Percentiles rank a stretch among this genome's conserved stretches.
These are phyloP conservation scores for Esperia sulphurella DNA, from an alignment of 2,888 invertebrate genomes.

Conservation along the genomic window DNA sequence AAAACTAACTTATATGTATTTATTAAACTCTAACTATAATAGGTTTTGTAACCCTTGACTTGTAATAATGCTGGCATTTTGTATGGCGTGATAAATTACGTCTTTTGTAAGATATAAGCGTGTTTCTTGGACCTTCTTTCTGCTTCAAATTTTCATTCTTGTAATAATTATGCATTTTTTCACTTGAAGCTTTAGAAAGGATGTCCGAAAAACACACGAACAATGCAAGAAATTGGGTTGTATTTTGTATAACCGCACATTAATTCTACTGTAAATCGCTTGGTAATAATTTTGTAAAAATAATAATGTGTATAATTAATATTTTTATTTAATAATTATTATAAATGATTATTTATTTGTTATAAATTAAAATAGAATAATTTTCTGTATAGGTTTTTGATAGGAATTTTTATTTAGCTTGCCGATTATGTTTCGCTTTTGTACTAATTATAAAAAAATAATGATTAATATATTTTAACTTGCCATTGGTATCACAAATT, in stretches of 20 bases:
- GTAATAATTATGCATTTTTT: not conserved
- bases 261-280: constrained; percentile 45
- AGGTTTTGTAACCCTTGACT: too few relatives aligned
- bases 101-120: not conserved
- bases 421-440: constrained; percentile 52
- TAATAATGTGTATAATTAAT: constrained; percentile 53
- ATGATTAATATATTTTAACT: constrained; percentile 26
- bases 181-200: not conserved
- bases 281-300: constrained; percentile 42
- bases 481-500: constrained; percentile 63
- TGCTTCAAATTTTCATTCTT: not conserved
- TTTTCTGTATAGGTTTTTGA: constrained; percentile 46
- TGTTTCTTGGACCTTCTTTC: not conserved
- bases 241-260: constrained; percentile 27
- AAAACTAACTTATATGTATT: too few relatives aligned
- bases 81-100: not conserved
- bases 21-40: too few relatives aligned
- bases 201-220: not conserved
- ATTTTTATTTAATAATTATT: constrained; percentile 44
- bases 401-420: constrained; percentile 49
- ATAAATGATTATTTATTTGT: constrained; percentile 58
- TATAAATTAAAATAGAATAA: constrained; percentile 37
- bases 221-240: constrained; percentile 26
- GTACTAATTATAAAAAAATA: constrained; percentile 17
- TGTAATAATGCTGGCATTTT: too few relatives aligned